Conservation (phyloP, 2,888 invertebrate genomes). For the Sphaerophoria taeniata region DNA sequence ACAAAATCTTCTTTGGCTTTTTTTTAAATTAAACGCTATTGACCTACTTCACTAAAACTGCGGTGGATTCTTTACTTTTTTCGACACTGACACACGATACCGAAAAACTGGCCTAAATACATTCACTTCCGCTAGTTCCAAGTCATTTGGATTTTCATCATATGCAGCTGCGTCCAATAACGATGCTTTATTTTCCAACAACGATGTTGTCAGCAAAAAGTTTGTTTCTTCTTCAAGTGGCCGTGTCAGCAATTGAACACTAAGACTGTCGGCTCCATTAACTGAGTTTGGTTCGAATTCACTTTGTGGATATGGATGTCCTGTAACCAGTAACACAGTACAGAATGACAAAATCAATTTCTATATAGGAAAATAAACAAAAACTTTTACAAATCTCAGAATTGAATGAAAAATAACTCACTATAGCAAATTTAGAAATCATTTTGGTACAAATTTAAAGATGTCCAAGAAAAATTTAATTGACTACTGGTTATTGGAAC, state of each 20-base stretch:
- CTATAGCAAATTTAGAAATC: slow-evolving; percentile 21
- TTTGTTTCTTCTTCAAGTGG: slow-evolving; percentile 44
- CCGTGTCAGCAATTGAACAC: slow-evolving; percentile 31
- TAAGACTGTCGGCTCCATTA: slow-evolving; percentile 24
- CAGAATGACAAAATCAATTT: slow-evolving; percentile 5
- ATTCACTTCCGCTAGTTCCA: slow-evolving; percentile 81
- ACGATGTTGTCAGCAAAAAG: slow-evolving; percentile 11
- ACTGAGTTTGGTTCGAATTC: slow-evolving; percentile 4
- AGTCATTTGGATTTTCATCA: slow-evolving; percentile 77
- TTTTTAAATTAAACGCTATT: neutral
- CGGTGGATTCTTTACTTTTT: slow-evolving; percentile 59
- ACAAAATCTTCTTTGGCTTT: slow-evolving; percentile 52
- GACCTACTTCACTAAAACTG: slow-evolving; percentile 25
- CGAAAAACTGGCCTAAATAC: slow-evolving; percentile 81
- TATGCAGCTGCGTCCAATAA: slow-evolving; percentile 9
- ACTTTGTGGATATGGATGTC: slow-evolving; percentile 47
- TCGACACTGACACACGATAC: slow-evolving; percentile 79
- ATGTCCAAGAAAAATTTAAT: neutral
- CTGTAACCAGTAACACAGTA: slow-evolving; percentile 7
- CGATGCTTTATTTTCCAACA: slow-evolving; percentile 10
- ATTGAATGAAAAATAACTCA: slow-evolving; percentile 8
- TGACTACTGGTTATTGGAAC: neutral
- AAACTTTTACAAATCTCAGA: neutral
- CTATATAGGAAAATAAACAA: neutral
- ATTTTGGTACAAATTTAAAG: slow-evolving; percentile 33